Conservation (phyloP, 2,113 vertebrate species). For the Cathartes aura region DNA sequence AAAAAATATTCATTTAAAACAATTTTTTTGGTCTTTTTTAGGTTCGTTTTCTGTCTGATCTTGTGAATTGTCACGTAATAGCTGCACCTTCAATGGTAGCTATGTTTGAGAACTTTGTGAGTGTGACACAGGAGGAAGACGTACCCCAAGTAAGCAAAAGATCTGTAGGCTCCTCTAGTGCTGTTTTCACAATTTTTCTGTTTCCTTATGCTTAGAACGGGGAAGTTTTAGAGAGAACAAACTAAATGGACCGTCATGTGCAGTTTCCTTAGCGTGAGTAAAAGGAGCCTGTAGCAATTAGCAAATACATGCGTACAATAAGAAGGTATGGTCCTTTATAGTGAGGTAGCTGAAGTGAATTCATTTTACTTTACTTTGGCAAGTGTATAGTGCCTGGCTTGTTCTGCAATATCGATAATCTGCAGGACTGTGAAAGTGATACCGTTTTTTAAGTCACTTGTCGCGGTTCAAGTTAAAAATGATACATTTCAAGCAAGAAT, state of each 20-base stretch:
- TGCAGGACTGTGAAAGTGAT: background rate
- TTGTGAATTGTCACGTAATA: constrained; percentile 98
- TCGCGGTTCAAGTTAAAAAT: background rate
- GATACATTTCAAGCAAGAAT: background rate
- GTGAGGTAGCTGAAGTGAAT: background rate
- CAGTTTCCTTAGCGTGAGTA: background rate
- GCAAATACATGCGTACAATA: background rate
- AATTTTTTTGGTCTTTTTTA: constrained; percentile 27
- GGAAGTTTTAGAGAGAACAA: background rate
- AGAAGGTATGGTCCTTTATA: background rate
- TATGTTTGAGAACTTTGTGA: constrained; percentile 98
- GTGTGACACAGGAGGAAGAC: constrained; percentile 95
- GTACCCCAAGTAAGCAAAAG: constrained; percentile 88
- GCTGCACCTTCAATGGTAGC: constrained; percentile 97
- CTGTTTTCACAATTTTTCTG: background rate
- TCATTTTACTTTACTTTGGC: background rate
- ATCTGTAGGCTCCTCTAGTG: background rate
- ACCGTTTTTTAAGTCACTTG: background rate
- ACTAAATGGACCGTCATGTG: background rate
- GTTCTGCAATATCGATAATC: background rate
- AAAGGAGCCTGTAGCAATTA: background rate
- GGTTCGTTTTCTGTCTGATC: constrained; percentile 95
- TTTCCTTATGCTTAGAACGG: background rate
- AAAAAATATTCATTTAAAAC: background rate
- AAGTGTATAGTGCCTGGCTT: background rate